phyloP scores from a whole-genome alignment of 2,888 invertebrate genomes.

The Ischnura elegans region DNA sequence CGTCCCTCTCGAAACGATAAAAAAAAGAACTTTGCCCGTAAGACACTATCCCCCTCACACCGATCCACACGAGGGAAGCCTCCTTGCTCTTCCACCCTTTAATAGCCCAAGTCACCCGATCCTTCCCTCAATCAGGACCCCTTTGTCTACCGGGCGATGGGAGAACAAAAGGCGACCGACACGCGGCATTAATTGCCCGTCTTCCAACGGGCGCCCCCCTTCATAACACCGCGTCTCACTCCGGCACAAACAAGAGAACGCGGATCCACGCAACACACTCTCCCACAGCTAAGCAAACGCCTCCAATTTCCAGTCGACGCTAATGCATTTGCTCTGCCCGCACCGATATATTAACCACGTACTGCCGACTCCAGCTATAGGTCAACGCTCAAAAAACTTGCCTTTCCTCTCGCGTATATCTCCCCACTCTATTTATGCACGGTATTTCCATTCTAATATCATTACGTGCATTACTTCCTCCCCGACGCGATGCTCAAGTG shows the following conservation, averaged over 20 bases:
- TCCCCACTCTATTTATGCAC: not conserved
- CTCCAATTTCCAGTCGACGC: constrained; percentile 33
- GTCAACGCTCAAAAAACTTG: not conserved
- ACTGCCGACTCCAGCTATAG: not conserved
- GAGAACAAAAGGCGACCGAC: constrained; percentile 14
- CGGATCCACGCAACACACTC: not conserved
- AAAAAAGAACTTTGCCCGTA: not conserved
- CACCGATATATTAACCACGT: not conserved
- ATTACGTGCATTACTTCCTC: not conserved
- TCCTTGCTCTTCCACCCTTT: not conserved
- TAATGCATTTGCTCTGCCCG: constrained; percentile 6
- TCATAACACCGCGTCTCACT: not conserved
- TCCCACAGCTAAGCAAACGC: not conserved
- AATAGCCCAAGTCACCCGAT: constrained; percentile 37
- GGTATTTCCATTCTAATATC: not conserved
- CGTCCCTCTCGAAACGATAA: not conserved
- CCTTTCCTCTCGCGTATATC: not conserved
- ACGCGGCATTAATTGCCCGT: not conserved
- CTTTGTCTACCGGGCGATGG: not conserved
- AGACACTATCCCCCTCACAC: not conserved
- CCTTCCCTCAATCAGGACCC: constrained; percentile 15
- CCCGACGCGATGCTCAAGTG: not conserved
- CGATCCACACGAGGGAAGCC: not conserved
- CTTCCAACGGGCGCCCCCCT: not conserved
- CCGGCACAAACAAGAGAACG: not conserved